Base-by-base conservation (phyloP, 2,797 vertebrate species). In the Malacoraja senta region DNA sequence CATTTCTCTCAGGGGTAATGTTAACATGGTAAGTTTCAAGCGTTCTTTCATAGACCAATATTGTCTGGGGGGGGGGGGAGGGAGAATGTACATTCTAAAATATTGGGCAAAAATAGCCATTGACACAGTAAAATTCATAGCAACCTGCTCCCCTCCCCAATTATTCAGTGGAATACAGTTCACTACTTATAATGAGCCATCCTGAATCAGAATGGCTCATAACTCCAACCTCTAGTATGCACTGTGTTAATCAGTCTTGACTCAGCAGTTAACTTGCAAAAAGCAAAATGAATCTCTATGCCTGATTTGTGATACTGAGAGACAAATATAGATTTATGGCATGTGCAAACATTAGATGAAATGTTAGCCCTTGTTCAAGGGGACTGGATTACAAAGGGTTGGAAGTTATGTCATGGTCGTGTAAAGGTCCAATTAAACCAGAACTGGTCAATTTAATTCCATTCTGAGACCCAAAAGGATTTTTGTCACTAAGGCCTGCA, bases 1-100 rank as follows among this genome's bases (percentile, higher is more conserved):
- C 98, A 0, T 99, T 99, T 95, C 97, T 99, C 93, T 99, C 98
- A 8, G 99, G 98, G 21, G 98, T 99, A 8, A 99, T 99, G 99
- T 96, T 99, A 94, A 99, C 98, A 0, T 99, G 99, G 99, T 99
- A 95, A 98, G 98, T 96, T 71, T 61, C 24, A 93, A 68, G 63
- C 58, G 0, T 53, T 53, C 44, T 63, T 63, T 35, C 3, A 19
- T 21, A 0, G 2, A 26, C 7, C 29, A 65, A 88, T 17, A 44
- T 68, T 68, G 8, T 53, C 44, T 53, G 44, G 29, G 29, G 68
- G 68, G 12, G 13, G 10, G 12, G 65, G 12, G 65, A 12, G 26
- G n/a, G n/a, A 19, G 35, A 68, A 68, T 53, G n/a, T 68, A 32
- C 15, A 35, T 63, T 88, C n/a, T 32, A 88, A 32, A 2, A 32